phyloP scores from a whole-genome alignment of 2,888 invertebrate genomes.

The Andrena fulva region DNA sequence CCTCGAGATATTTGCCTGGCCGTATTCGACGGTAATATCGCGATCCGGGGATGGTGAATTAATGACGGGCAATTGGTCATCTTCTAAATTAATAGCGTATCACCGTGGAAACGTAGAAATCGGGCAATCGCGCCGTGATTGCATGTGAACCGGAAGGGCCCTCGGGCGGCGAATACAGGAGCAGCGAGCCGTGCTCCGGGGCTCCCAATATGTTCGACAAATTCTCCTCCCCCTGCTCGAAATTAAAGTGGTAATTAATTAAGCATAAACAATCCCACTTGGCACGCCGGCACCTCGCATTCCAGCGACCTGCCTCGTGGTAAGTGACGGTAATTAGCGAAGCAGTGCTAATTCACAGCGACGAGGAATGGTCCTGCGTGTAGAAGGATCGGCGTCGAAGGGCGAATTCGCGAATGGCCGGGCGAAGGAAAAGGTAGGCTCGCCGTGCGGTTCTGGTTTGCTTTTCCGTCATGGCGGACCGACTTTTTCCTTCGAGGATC shows the following conservation, averaged over 20 bases:
- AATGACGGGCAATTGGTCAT: slow-evolving; percentile 15
- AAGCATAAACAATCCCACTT: slow-evolving; percentile 21
- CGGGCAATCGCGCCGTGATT: slow-evolving; percentile 21
- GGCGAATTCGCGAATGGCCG: slow-evolving; percentile 11
- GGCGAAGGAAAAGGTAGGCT: background rate
- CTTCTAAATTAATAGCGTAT: slow-evolving; percentile 25
- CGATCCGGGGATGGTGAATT: slow-evolving; percentile 12
- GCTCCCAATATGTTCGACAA: background rate
- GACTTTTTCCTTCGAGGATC: slow-evolving; percentile 53
- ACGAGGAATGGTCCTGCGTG: background rate
- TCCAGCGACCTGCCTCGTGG: background rate
- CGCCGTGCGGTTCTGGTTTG: slow-evolving; percentile 13
- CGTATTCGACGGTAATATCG: slow-evolving; percentile 1
- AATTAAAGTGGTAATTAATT: slow-evolving; percentile 44
- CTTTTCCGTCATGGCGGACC: slow-evolving; percentile 44
- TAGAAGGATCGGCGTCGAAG: slow-evolving; percentile 4
- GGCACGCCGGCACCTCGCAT: background rate
- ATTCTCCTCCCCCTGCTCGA: slow-evolving; percentile 18
- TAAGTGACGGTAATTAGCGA: background rate
- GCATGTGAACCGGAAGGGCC: slow-evolving; percentile 21
- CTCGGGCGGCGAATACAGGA: slow-evolving; percentile 2
- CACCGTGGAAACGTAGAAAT: slow-evolving; percentile 21
- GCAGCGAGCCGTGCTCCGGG: background rate
- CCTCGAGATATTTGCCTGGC: slow-evolving; percentile 14
- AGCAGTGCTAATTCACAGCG: background rate